phyloP scores from a whole-genome alignment of 2,888 invertebrate species.

The Diarsia rubi region DNA sequence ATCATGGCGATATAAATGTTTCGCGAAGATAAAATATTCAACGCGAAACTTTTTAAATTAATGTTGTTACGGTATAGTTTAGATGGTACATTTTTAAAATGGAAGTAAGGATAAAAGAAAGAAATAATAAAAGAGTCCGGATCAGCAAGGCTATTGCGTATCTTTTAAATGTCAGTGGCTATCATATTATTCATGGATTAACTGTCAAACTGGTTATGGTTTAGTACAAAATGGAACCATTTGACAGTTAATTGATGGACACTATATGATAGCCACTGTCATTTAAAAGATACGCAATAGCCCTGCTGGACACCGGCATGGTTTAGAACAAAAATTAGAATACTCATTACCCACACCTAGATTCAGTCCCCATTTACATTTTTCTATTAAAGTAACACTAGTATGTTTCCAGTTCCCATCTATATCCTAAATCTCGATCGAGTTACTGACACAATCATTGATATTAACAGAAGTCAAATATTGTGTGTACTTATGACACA shows the following conservation, averaged over 20 bases:
- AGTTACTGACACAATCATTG: conserved; percentile 22
- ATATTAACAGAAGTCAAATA: conserved; percentile 24
- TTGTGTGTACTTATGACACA: background rate
- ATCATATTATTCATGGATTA: too few species aligned
- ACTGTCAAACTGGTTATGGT: too few species aligned
- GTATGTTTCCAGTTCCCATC: background rate
- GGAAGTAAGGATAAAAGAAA: background rate
- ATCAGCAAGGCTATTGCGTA: too few species aligned
- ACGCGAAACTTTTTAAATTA: too few species aligned
- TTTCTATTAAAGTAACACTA: background rate
- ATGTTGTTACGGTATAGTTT: background rate
- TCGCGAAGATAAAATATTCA: background rate
- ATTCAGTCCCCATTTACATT: background rate
- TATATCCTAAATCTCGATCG: background rate
- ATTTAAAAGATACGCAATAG: too few species aligned
- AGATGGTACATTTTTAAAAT: background rate
- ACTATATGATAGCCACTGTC: too few species aligned
- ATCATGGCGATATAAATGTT: conserved; percentile 7
- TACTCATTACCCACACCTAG: background rate
- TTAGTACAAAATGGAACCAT: too few species aligned
- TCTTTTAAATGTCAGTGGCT: too few species aligned
- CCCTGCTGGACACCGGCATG: background rate
- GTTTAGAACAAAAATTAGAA: too few species aligned
- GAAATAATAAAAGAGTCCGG: background rate
- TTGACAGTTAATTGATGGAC: too few species aligned